Evolutionary conservation across 1,140 invertebrate species (phyloP).

Genomic region (Dendroctonus valens): DNA sequence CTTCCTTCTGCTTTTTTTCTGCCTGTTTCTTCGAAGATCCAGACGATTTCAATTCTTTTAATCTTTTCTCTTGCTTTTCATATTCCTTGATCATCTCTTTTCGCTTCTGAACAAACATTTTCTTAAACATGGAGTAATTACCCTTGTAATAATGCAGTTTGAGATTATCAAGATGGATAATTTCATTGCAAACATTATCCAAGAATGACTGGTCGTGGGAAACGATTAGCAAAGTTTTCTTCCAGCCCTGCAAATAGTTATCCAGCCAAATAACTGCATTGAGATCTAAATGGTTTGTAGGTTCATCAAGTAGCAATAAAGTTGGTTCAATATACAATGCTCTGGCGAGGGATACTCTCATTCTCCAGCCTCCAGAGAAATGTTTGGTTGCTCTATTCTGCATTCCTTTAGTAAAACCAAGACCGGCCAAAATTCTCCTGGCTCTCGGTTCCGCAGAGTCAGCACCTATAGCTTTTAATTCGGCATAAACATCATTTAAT

Average conservation of each 20-base stretch:
- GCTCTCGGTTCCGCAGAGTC: slow-evolving; percentile 96
- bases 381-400: slow-evolving; percentile 91
- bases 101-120: slow-evolving; percentile 95
- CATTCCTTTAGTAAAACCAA: slow-evolving; percentile 94
- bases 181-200: slow-evolving; percentile 98
- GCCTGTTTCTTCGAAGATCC: slow-evolving; percentile 95
- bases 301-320: slow-evolving; percentile 94
- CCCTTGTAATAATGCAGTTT: slow-evolving; percentile 98
- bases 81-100: slow-evolving; percentile 96
- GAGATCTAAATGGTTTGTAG: slow-evolving; percentile 91
- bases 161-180: slow-evolving; percentile 93
- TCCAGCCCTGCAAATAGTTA: slow-evolving; percentile 97
- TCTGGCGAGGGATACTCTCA: slow-evolving; percentile 94
- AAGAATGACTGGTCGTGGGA: slow-evolving; percentile 99
- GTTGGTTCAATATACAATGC: slow-evolving; percentile 92
- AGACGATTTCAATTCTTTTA: slow-evolving; percentile 92
- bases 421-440: slow-evolving; percentile 91
- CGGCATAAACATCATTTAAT: slow-evolving; percentile 92
- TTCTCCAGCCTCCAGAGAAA: slow-evolving; percentile 98
- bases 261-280: slow-evolving; percentile 99
- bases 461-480: slow-evolving; percentile 93
- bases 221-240: slow-evolving; percentile 95
- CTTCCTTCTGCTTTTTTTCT: slow-evolving; percentile 86
- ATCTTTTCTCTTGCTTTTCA: slow-evolving; percentile 95
- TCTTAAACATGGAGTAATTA: slow-evolving; percentile 98